A percentile compares a stretch with the other conserved stretches of the same genome.
These are phyloP conservation scores for Xestia xanthographa DNA, from an alignment of 2,888 invertebrate genomes.

Conservation along the genomic window DNA sequence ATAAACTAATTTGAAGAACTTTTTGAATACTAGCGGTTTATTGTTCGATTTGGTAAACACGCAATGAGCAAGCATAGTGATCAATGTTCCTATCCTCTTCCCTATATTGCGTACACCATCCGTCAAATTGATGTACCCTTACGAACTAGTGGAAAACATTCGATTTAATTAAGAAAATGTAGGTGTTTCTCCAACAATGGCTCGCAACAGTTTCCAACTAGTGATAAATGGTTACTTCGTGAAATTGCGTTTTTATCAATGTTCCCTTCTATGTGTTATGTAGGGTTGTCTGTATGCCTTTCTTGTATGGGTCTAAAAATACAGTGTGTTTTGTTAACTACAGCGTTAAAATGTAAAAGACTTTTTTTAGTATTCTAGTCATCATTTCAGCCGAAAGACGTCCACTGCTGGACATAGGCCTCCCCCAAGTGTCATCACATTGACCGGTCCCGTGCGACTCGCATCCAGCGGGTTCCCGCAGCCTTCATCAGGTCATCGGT, in stretches of 20 bases:
- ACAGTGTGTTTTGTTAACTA: not conserved
- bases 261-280: not conserved
- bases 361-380: too few species aligned
- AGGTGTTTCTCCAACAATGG: slow-evolving; percentile 42
- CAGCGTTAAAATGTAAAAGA: not conserved
- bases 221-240: slow-evolving; percentile 48
- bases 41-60: too few species aligned
- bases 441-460: too few species aligned
- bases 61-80: not conserved
- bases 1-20: too few species aligned
- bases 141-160: slow-evolving; percentile 27
- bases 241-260: slow-evolving; percentile 52
- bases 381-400: too few species aligned
- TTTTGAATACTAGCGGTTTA: too few species aligned
- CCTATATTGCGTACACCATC: slow-evolving; percentile 2
- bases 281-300: not conserved
- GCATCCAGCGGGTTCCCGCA: too few species aligned
- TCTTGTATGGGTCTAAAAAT: not conserved
- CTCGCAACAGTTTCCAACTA: slow-evolving; percentile 16
- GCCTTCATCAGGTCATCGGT: too few species aligned
- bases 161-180: slow-evolving; percentile 62
- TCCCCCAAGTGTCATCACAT: too few species aligned
- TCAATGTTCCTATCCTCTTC: not conserved
- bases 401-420: too few species aligned
- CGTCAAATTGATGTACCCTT: slow-evolving; percentile 30